A percentile compares a stretch with the other conserved stretches of the same genome.
These are phyloP conservation scores for Glaucidium brasilianum DNA, from an alignment of 2,113 vertebrate genomes.

Conservation along the genomic window DNA sequence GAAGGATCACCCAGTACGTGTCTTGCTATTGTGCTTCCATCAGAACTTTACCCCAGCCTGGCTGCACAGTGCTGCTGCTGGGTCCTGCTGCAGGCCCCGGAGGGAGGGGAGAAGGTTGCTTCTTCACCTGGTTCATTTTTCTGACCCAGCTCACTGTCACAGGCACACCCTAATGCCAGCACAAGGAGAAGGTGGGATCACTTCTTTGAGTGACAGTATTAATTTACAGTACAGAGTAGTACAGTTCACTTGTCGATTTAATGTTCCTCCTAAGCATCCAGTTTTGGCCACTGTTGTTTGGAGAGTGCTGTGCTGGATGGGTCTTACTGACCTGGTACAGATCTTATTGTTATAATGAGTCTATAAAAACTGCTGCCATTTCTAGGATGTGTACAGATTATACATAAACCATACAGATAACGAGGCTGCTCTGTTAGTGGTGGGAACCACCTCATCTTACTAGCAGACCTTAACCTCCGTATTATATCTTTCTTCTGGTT, in stretches of 20 bases:
- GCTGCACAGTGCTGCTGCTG: not conserved
- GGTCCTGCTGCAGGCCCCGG: not conserved
- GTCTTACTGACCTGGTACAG: constrained; percentile 27
- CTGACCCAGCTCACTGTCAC: not conserved
- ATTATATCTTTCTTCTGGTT: not conserved
- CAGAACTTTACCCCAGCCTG: not conserved
- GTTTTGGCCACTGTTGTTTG: not conserved
- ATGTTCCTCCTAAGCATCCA: not conserved
- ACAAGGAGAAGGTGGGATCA: not conserved
- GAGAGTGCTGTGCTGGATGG: not conserved
- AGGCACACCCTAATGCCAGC: not conserved
- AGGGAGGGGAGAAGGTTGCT: not conserved
- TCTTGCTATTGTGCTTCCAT: not conserved
- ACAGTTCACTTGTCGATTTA: not conserved
- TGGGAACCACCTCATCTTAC: not conserved
- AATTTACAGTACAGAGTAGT: not conserved
- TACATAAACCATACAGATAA: not conserved
- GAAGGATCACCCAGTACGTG: not conserved
- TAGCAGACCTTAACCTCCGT: not conserved
- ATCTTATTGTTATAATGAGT: not conserved
- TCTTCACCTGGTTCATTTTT: not conserved
- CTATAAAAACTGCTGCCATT: constrained; percentile 3
- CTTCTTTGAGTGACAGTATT: not conserved
- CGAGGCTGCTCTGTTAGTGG: not conserved
- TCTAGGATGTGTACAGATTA: not conserved